Base-by-base conservation (phyloP, 2,888 invertebrate genomes). In the Blomia tropicalis region DNA sequence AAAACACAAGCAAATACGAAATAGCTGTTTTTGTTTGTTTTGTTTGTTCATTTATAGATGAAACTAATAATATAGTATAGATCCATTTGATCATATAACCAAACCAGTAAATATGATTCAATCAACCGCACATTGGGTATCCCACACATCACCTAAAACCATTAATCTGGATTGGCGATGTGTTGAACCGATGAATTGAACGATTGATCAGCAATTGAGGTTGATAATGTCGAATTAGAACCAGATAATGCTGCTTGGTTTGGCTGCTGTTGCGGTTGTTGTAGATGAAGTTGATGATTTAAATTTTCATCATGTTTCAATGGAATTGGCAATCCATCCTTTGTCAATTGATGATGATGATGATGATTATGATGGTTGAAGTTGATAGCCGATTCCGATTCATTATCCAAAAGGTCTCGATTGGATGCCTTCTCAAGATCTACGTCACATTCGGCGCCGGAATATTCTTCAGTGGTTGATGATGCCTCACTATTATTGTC, bases 181-280 rank as follows among this genome's bases (percentile, higher is more conserved):
- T 36, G 36, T 36, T 36, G 36, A 7, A 36, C 36, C 36, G 36
- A 36, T 17, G 36, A 36, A 17, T 36, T 36, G 36, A 36, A 36
- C 7, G 36, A 36, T 17, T 36, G 36, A n/a, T 47, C 51, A 11
- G 51, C 51, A 19, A 47, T 47, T 7, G 51, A 47, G 51, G 51
- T 47, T 7, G 51, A 47, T n/a, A 47, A n/a, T 7, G 51, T 47
- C 51, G 51, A 47, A n/a, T 47, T 47, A 7, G 51, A 47, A n/a
- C 51, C 51, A 27, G 11, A 7, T n/a, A 47, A 27, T n/a, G n/a
- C 14, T n/a, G n/a, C n/a, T n/a, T n/a, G n/a, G n/a, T n/a, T n/a
- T n/a, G n/a, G n/a, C n/a, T n/a, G n/a, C n/a, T n/a, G n/a, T 7
- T 47, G 22, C 51, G 51, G 22, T 19, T 47, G 7, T 11, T 7